Evolutionary conservation across 1,140 invertebrate species (phyloP).

Genomic region (Magallana gigas): DNA sequence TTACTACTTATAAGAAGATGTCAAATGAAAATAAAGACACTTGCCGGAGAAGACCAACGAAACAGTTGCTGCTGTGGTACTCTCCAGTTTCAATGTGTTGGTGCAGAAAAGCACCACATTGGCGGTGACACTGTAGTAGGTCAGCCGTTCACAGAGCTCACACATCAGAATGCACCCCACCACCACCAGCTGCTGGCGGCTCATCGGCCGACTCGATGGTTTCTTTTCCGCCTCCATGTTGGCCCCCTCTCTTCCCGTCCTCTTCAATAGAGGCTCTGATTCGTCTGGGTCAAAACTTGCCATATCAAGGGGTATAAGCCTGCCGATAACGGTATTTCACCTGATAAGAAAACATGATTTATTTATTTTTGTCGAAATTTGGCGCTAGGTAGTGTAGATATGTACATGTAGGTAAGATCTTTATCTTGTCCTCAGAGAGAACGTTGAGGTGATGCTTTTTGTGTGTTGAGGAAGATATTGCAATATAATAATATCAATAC

Average conservation of each 20-base stretch:
- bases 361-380: neutral
- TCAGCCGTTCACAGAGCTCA: constrained; percentile 71
- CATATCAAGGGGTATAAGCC: constrained; percentile 35
- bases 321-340: constrained; percentile 28
- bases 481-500: too few relatives aligned
- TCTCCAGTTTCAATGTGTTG: constrained; percentile 59
- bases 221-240: neutral
- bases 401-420: neutral
- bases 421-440: neutral
- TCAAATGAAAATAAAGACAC: neutral
- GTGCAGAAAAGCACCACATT: constrained; percentile 72
- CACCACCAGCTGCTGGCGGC: constrained; percentile 39
- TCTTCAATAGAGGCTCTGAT: constrained; percentile 20
- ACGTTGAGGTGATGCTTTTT: neutral
- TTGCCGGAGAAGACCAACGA: constrained; percentile 71
- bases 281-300: constrained; percentile 41
- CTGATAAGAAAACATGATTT: constrained; percentile 47
- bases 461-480: neutral
- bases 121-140: constrained; percentile 71
- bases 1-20: too few relatives aligned
- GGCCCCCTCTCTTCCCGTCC: neutral
- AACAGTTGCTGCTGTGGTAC: constrained; percentile 63
- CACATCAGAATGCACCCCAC: constrained; percentile 66
- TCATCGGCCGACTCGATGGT: neutral
- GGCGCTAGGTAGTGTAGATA: neutral